Percentiles rank a stretch among this genome's conserved stretches.
These are phyloP conservation scores for Vultur gryphus DNA, from an alignment of 2,797 vertebrate species.

Conservation along the genomic window DNA sequence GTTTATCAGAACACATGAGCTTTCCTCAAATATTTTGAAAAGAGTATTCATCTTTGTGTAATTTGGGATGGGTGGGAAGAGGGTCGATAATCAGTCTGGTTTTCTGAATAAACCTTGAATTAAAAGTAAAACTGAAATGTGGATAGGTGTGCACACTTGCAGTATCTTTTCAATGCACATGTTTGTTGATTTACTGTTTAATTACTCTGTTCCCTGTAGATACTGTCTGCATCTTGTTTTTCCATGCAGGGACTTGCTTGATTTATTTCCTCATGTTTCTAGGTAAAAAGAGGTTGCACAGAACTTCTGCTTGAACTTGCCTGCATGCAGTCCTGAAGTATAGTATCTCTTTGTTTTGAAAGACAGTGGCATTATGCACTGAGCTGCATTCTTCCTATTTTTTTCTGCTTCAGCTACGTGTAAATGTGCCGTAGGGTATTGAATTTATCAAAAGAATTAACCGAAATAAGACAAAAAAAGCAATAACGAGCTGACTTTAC, in stretches of 20 bases:
- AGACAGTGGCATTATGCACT: neutral
- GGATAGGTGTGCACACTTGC: neutral
- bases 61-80: neutral
- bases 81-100: neutral
- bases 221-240: neutral
- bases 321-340: neutral
- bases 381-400: neutral
- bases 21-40: neutral
- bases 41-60: neutral
- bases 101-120: neutral
- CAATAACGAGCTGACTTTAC: neutral
- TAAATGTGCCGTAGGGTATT: neutral
- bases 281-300: neutral
- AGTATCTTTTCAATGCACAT: neutral
- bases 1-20: neutral
- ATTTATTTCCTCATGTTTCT: neutral
- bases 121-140: neutral
- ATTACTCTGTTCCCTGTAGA: neutral
- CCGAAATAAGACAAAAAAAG: neutral
- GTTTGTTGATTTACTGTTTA: neutral
- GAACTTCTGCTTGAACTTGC: neutral
- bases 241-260: neutral
- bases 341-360: neutral
- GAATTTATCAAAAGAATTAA: neutral
- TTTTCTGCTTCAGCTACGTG: neutral